Conservation (phyloP, 2,113 vertebrate species). For the Rhagologus leucostigma region DNA sequence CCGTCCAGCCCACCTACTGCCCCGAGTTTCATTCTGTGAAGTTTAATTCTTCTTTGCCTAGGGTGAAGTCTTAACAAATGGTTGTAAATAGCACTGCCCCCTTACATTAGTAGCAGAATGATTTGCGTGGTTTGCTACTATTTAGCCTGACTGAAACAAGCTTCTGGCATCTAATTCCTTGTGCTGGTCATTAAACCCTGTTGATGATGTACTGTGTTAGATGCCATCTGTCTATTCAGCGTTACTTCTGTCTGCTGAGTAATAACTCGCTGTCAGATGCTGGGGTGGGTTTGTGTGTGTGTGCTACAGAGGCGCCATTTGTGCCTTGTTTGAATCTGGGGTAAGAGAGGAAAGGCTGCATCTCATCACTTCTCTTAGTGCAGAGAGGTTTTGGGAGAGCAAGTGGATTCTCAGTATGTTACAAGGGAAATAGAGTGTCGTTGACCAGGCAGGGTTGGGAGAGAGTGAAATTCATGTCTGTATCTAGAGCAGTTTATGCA, state of each 20-base stretch:
- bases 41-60: neutral
- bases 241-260: neutral
- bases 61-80: neutral
- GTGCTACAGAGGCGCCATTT: neutral
- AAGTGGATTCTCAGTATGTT: neutral
- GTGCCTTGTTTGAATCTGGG: neutral
- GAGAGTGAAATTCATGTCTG: neutral
- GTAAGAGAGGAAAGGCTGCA: neutral
- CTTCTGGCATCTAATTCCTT: neutral
- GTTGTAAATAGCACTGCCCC: neutral
- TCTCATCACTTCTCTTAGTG: neutral
- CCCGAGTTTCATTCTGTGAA: neutral
- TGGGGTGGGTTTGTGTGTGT: neutral
- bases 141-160: neutral
- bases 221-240: neutral
- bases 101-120: neutral
- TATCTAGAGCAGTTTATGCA: neutral
- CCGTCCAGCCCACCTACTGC: accelerated
- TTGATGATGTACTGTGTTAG: neutral
- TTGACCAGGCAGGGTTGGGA: neutral
- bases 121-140: neutral
- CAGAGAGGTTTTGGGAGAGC: neutral
- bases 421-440: accelerated
- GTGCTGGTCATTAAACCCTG: conserved; percentile 20
- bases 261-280: neutral